phyloP scores from a whole-genome alignment of 1,140 invertebrate species.

The Diachasmimorpha longicaudata region DNA sequence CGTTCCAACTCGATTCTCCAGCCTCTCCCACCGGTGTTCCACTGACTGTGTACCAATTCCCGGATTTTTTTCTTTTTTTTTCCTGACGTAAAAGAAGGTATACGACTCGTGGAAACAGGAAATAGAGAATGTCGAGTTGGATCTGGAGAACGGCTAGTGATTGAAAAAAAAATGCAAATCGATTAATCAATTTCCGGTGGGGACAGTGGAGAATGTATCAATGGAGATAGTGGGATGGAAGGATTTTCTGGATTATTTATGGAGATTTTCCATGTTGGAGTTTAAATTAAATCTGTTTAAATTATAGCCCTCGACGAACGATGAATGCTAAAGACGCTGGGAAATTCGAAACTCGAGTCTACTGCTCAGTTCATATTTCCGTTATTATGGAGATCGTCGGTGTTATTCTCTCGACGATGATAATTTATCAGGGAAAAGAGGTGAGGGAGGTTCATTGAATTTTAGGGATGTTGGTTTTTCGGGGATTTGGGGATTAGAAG shows the following conservation, averaged over 20 bases:
- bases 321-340: constrained; percentile 21
- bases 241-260: not conserved
- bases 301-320: not conserved
- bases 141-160: not conserved
- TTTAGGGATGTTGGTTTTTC: not conserved
- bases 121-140: not conserved
- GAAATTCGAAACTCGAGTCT: constrained; percentile 17
- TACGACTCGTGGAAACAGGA: not conserved
- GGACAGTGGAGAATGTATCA: not conserved
- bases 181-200: not conserved
- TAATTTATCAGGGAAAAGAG: not conserved
- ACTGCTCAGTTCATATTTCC: constrained; percentile 24
- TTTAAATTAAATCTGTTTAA: constrained; percentile 4
- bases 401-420: not conserved
- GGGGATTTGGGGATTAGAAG: not conserved
- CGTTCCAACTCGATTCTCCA: constrained; percentile 20
- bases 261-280: not conserved
- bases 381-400: not conserved
- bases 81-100: not conserved
- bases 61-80: not conserved
- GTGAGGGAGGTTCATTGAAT: not conserved
- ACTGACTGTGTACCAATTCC: not conserved
- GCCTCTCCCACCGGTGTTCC: constrained; percentile 12
- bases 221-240: not conserved
- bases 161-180: not conserved